Evolutionary conservation across 2,888 invertebrate genomes (phyloP).

Genomic region (Trachelus stipa): DNA sequence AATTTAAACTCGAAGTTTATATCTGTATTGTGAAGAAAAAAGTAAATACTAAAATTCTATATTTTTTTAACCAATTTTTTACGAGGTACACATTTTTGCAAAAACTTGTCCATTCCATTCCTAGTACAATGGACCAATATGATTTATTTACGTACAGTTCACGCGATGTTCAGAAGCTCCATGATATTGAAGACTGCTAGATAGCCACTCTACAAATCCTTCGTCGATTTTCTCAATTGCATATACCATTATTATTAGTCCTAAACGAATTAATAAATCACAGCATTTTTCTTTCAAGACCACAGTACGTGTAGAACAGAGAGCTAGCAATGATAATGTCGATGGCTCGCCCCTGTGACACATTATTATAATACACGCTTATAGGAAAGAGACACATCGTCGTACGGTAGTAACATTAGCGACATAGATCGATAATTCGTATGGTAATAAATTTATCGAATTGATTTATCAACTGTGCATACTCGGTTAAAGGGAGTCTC

Average conservation of each 20-base stretch:
- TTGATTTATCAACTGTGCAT: neutral
- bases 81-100: neutral
- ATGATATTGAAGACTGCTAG: neutral
- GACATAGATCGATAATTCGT: neutral
- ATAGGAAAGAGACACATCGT: neutral
- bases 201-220: neutral
- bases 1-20: neutral
- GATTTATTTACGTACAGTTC: neutral
- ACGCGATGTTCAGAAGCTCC: neutral
- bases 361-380: neutral
- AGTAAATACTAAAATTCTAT: too few species aligned
- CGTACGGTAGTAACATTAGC: neutral
- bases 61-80: neutral
- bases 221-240: neutral
- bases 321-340: neutral
- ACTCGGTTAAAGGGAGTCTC: neutral
- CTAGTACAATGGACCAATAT: neutral
- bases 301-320: neutral
- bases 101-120: neutral
- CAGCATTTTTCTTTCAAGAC: neutral
- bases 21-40: neutral
- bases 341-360: neutral
- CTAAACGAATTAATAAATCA: neutral
- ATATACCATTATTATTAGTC: neutral
- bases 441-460: neutral